Conservation (phyloP, 2,113 vertebrate genomes). For the Mugil cephalus region DNA sequence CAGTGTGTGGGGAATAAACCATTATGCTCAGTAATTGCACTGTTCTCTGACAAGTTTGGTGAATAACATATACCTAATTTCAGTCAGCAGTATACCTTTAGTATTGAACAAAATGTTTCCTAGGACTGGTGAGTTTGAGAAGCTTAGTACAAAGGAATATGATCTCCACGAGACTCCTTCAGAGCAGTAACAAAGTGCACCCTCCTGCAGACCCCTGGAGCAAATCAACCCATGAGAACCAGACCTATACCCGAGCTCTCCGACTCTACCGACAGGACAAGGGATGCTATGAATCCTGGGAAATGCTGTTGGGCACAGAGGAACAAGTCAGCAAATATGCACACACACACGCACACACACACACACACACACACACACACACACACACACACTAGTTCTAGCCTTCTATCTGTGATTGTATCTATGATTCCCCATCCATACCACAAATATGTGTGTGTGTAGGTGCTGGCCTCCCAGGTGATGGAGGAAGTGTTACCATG, state of each 20-base stretch:
- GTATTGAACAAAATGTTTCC: no score
- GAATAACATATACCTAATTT: no score
- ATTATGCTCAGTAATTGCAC: no score
- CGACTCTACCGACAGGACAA: conserved; percentile 92
- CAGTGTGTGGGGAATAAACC: no score
- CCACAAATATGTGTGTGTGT: not conserved
- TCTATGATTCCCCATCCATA: not conserved
- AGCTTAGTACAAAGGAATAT: not conserved
- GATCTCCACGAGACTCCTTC: not conserved
- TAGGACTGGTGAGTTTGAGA: not conserved
- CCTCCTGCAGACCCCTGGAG: conserved; percentile 85
- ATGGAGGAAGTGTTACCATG: conserved; percentile 93
- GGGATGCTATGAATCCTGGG: conserved; percentile 91
- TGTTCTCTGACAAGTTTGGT: no score
- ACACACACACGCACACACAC: not conserved
- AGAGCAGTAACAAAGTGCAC: not conserved
- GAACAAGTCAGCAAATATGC: conserved; percentile 81
- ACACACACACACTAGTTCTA: not conserved
- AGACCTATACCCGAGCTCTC: conserved; percentile 88
- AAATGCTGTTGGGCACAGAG: conserved; percentile 88
- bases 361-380: not conserved
- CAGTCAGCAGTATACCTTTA: no score
- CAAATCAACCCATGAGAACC: conserved; percentile 85
- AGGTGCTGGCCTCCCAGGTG: conserved; percentile 89
- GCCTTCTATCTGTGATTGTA: not conserved